phyloP scores from a whole-genome alignment of 2,888 invertebrate species.

The Adelphocoris suturalis region DNA sequence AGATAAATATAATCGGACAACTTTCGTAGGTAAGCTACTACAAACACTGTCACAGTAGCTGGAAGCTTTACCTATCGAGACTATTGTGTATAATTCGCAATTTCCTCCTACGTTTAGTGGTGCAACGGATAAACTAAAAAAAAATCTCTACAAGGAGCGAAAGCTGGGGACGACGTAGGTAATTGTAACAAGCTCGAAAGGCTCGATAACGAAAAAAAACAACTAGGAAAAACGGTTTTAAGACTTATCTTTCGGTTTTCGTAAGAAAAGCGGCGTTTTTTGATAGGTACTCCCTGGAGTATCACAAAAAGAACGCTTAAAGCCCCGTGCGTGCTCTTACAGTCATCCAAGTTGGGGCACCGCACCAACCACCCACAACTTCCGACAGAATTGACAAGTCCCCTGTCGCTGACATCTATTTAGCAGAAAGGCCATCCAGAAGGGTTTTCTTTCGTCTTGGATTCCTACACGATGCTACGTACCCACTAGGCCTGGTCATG shows the following conservation, averaged over 20 bases:
- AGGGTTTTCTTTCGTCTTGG: neutral
- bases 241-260: neutral
- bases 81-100: no score
- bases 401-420: conserved; percentile 16
- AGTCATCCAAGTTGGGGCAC: conserved; percentile 2
- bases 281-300: neutral
- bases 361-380: conserved; percentile 22
- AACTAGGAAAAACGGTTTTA: neutral
- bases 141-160: neutral
- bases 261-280: neutral
- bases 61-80: no score
- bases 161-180: neutral
- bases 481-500: conserved; percentile 14
- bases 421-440: neutral
- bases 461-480: conserved; percentile 18
- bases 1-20: no score
- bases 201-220: neutral
- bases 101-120: no score
- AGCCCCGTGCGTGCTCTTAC: conserved; percentile 22
- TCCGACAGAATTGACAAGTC: conserved; percentile 42
- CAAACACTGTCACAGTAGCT: no score
- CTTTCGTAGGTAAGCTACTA: no score
- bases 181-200: neutral
- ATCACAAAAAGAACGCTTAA: conserved; percentile 7
- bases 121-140: no score